These are phyloP conservation scores for Heliothis subflexa DNA, from an alignment of 1,140 invertebrate genomes.

Conservation along the genomic window DNA sequence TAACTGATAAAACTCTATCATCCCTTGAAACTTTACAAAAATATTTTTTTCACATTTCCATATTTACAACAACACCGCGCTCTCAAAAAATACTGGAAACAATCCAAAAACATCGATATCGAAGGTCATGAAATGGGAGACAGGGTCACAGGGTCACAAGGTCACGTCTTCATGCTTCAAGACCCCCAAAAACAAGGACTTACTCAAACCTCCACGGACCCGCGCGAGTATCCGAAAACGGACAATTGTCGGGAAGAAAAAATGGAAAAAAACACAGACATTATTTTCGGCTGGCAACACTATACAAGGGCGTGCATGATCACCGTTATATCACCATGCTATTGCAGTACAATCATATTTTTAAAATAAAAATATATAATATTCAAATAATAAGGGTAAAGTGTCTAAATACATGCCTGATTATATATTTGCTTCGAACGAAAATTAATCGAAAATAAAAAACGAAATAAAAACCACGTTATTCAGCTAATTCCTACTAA, in stretches of 20 bases:
- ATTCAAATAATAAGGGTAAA: constrained; percentile 55
- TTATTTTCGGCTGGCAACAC: constrained; percentile 71
- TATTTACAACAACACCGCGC: constrained; percentile 62
- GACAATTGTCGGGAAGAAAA: constrained; percentile 79
- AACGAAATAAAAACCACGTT: constrained; percentile 63
- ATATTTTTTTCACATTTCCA: neutral
- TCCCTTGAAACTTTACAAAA: no score
- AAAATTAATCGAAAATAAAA: constrained; percentile 48
- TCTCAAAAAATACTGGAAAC: constrained; percentile 49
- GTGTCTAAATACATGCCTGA: constrained; percentile 50
- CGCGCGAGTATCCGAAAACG: constrained; percentile 81
- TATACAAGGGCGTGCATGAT: constrained; percentile 68
- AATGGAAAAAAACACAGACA: constrained; percentile 73
- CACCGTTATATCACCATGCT: constrained; percentile 35
- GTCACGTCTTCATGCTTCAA: constrained; percentile 51
- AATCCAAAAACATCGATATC: constrained; percentile 47
- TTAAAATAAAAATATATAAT: constrained; percentile 33
- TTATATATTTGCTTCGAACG: constrained; percentile 44
- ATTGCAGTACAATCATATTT: constrained; percentile 16
- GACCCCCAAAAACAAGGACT: constrained; percentile 61
- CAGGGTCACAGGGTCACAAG: constrained; percentile 35
- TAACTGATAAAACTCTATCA: no score
- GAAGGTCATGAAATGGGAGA: constrained; percentile 28
- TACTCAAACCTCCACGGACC: constrained; percentile 83
- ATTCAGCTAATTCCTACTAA: constrained; percentile 72